Evolutionary conservation across 2,113 vertebrate genomes (phyloP).

Genomic region (Theristicus caerulescens): DNA sequence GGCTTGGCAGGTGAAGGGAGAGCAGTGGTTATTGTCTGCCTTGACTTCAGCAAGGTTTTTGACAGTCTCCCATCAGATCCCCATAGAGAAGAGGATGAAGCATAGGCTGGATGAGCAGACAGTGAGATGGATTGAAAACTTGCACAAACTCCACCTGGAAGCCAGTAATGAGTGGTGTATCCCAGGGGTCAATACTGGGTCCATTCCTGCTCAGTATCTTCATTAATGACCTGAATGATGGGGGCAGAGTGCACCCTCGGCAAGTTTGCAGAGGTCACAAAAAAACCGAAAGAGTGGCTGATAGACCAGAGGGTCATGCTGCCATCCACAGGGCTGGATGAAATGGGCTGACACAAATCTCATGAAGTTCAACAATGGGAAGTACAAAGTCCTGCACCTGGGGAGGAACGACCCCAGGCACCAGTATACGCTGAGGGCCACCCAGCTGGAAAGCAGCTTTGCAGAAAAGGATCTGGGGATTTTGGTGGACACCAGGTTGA

Average conservation of each 20-base stretch:
- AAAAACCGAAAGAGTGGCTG: neutral
- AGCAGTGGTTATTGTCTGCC: neutral
- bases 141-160: neutral
- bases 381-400: neutral
- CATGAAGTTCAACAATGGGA: neutral
- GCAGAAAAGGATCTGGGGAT: neutral
- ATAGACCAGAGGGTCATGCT: neutral
- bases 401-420: neutral
- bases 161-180: neutral
- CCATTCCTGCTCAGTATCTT: neutral
- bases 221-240: neutral
- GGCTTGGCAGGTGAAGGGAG: accelerated
- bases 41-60: neutral
- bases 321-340: neutral
- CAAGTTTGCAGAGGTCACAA: neutral
- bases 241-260: neutral
- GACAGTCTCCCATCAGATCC: neutral
- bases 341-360: neutral
- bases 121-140: neutral
- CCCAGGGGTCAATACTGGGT: neutral
- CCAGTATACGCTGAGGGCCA: neutral
- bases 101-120: neutral
- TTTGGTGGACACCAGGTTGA: neutral
- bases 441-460: neutral
- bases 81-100: neutral